Base-by-base conservation (phyloP, 2,797 vertebrate genomes). In the Nasua narica region DNA sequence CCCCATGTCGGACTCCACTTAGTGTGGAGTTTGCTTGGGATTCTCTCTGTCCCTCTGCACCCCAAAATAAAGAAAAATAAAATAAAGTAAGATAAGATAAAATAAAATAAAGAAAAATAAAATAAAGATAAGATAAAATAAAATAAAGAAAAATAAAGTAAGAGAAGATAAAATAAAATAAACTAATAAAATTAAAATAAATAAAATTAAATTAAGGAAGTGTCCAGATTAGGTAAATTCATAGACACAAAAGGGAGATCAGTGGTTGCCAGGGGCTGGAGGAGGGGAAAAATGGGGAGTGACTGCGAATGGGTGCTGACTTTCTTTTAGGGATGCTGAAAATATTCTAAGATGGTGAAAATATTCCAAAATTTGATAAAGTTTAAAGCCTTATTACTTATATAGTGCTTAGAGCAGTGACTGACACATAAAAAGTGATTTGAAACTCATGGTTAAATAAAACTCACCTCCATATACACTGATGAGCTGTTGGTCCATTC, bases 281-380 rank as follows among this genome's bases (percentile, higher is more conserved):
- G 37, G 19, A 60, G 7, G n/a, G 19, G 40, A 8, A 6, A 1
- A 13, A 29, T 35, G 32, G 32, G 37, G 29, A 86, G 56, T 6
- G 60, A 15, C 79, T 37, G 43, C 35, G 25, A 46, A 90, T 4
- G 1, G 16, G 35, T 23, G 23, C 18, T 67, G 87, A 32, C 16
- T 77, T 96, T 84, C 94, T 86, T 95, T 76, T 67, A 46, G 72
- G 84, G 82, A 74, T 48, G 86, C 91, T 67, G 62, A n/a, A n/a
- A 65, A 65, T 58, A 12, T 60, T 60, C 58, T 29, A 60, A 60
- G 29, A 60, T 60, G 27, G 58, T 60, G 58, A 67, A 90, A 85
- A 85, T 81, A 65, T 43, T 58, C 96, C 91, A 96, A 92, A 92
- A 85, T 96, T 93, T 89, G 91, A 77, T 35, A 35, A 93, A 79